Evolutionary conservation across 1,140 invertebrate species (phyloP).

Genomic region (Thaumatotibia leucotreta): DNA sequence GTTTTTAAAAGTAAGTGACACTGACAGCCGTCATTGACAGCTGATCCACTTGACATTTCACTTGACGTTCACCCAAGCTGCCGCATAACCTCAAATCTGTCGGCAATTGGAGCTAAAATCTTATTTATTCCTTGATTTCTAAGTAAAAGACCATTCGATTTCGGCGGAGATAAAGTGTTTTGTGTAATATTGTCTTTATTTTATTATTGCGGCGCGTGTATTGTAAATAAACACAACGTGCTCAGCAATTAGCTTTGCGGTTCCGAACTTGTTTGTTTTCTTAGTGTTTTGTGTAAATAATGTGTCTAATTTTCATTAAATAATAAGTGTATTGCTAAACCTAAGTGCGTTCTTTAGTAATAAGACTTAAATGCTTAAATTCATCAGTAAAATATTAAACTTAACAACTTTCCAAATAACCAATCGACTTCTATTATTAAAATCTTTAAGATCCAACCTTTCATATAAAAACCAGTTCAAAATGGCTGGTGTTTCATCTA

Average conservation of each 20-base stretch:
- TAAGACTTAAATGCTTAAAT: constrained; percentile 15
- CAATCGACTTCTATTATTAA: neutral
- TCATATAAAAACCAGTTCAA: constrained; percentile 21
- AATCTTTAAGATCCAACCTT: neutral
- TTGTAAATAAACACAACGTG: neutral
- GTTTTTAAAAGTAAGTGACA: no score
- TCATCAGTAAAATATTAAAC: constrained; percentile 19
- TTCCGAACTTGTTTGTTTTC: neutral
- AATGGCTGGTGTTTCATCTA: constrained; percentile 33
- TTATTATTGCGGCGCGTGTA: neutral
- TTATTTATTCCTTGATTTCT: neutral
- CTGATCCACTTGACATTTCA: neutral
- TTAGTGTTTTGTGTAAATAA: neutral
- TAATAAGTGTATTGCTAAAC: neutral
- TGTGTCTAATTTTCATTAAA: neutral
- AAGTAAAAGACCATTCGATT: neutral
- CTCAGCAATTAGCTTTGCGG: neutral
- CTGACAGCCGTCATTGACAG: neutral
- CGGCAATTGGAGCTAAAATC: neutral
- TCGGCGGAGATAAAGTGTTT: neutral
- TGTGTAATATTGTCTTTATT: neutral
- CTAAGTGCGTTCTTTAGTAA: neutral
- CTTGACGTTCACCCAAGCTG: neutral
- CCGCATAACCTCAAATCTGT: neutral
- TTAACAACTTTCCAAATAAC: neutral